Evolutionary conservation across 2,888 invertebrate genomes (phyloP), one percentile per base, ranked within the genome.

Genomic region (Strigamia crassipes): DNA sequence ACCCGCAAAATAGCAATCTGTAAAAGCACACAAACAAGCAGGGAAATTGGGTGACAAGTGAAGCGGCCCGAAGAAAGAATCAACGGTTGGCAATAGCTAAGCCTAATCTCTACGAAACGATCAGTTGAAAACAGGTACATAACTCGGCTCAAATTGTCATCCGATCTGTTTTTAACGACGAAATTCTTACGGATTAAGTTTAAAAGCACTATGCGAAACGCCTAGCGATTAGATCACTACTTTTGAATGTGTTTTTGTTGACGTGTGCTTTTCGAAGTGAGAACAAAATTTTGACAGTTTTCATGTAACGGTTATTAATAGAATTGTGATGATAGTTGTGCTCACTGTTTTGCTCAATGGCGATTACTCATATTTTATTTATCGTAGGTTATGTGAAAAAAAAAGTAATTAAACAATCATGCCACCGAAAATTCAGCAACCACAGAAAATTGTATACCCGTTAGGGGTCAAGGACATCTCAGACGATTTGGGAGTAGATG

Each of bases 401-500:
- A 18, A 78, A 13, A 78, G 0, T 73, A 10, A 10, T 10, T 12
- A 15, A 1, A n/a, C n/a, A 1, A 73, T 27, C 41, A 78, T 78
- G 79, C 41, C 79, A 41, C 79, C 79, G 5, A 78, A 78, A 78
- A 42, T 42, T 15, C 79, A 38, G 18, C 79, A 80, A 15, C 80
- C 23, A 13, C 51, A 31, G 80, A 80, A 51, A n/a, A 80, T 51
- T 42, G 27, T 80, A 23, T 80, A 42, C 18, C 46, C 42, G 18
- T 27, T 23, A 23, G 80, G 80, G 12, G 80, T 80, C 1, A 80
- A 83, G 61, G 83, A 83, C 23, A 85, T 98, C 85, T 93, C 93
- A 85, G 97, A 97, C 89, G 97, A 97, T 90, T 91, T 98, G 83
- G 96, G 96, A 84, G 94, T 96, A 41, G 98, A 99, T 91, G 98